Base-by-base conservation (phyloP, 1,140 invertebrate genomes). In the Littorina saxatilis region DNA sequence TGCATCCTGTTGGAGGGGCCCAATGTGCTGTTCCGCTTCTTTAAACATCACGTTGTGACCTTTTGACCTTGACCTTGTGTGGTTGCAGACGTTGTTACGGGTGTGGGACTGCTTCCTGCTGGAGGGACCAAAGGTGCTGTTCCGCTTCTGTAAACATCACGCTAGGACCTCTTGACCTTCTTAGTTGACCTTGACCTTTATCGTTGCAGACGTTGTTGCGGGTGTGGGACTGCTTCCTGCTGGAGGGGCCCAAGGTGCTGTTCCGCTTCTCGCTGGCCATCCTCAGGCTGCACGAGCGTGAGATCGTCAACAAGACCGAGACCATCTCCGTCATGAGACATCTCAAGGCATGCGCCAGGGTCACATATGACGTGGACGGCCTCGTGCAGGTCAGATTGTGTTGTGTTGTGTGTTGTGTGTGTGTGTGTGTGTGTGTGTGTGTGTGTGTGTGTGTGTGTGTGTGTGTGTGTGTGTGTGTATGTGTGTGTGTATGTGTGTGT, bases 301-400 rank as follows among this genome's bases (percentile, higher is more conserved):
- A 91, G 79, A 90, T 94, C 70, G 81, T 94, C 40, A 84, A 91
- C 83, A 91, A 92, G 78, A 88, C 72, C 15, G 93, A 94, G 82
- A 93, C 93, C 0, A 93, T 94, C 82, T 90, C 91, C 32, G 90
- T 94, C 15, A 93, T 94, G 92, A 92, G 93, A 83, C 92, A 94
- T 55, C 84, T 94, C 13, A 94, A 94, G 84, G 87, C 91, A n/a
- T 92, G 93, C 40, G 92, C 93, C 35, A 93, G 91, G 82, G 85
- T 93, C 13, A 92, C 92, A 9, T 93, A 91, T 85, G 94, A 94
- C 87, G 88, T 92, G n/a, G 93, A 94, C 79, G 92, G 92, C 32
- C 86, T 94, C 7, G 87, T 94, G 29, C 92, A 93, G 89, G 93
- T 92, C 66, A 81, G n/a, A n/a, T n/a, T n/a, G 70, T 73, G 20